Evolutionary conservation across 2,797 vertebrate species (phyloP), one percentile per base, ranked within the genome.

Genomic region (Trematomus bernacchii): DNA sequence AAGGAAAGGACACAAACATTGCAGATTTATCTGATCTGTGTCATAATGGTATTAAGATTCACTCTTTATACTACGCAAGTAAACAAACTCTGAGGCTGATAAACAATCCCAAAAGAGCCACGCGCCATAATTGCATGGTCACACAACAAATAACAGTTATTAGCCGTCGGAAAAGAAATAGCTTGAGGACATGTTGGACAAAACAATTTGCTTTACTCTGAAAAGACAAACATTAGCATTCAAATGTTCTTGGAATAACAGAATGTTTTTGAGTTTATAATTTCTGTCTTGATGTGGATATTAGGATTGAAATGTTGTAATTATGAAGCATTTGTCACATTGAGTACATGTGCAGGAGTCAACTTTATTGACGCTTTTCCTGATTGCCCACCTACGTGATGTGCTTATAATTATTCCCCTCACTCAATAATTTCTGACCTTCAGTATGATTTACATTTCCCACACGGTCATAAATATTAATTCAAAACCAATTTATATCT

Each of bases 111-210:
- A 44, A 67, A 66, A 73, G 47, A 73, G 60, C 57, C 51, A 53
- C n/a, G 30, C 2, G 4, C 80, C 61, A 77, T 87, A 54, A 79
- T 63, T 75, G 55, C 23, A 60, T 64, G 66, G 76, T 87, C 67
- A 88, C 76, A 84, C 44, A 68, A 68, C 51, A 85, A 87, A 90
- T 77, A 86, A 69, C 59, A 48, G 73, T 85, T 66, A 83, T 84
- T 76, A 76, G 47, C 16, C n/a, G 52, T 5, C 60, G 63, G 55
- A 66, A 52, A 59, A 33, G 42, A 51, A 63, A 44, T 0, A 42
- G 68, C 58, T 72, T 37, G 40, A 9, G 67, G 72, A 62, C 40
- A 51, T 9, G 43, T 47, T 63, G 48, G 60, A 61, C 23, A 27
- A 58, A n/a, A 51, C 70, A 2, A 16, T 52, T 65, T 52, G 37